Conservation (phyloP, 2,797 vertebrate genomes). For the Mormyrops boulengeri region DNA sequence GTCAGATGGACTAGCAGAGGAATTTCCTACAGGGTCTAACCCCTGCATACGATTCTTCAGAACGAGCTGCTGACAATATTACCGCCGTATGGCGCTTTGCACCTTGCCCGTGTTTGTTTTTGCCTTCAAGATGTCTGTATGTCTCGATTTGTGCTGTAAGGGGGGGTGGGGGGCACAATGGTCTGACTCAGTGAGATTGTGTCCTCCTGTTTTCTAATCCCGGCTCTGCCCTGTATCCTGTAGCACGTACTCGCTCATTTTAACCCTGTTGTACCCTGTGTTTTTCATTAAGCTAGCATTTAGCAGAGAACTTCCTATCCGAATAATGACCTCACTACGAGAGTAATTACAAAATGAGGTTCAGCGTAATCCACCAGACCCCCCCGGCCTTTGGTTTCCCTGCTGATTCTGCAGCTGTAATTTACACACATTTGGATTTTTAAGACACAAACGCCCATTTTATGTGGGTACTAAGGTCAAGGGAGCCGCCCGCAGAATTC, state of each 20-base stretch:
- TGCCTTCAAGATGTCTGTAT: background rate
- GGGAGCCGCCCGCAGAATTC: background rate
- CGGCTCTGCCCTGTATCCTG: background rate
- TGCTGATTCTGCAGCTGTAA: background rate
- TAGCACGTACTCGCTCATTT: background rate
- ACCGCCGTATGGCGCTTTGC: background rate
- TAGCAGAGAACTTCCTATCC: background rate
- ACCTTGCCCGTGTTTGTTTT: background rate
- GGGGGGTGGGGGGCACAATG: background rate
- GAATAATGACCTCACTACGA: background rate
- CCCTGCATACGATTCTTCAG: background rate
- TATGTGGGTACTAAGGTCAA: background rate
- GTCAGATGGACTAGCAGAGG: background rate
- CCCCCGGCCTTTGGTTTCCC: background rate
- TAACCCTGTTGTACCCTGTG: background rate
- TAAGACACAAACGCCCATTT: background rate
- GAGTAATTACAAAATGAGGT: background rate
- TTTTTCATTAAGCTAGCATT: background rate
- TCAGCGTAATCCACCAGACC: background rate
- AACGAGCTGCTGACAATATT: background rate
- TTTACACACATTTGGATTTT: background rate
- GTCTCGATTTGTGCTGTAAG: background rate
- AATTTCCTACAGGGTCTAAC: background rate
- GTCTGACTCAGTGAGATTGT: background rate
- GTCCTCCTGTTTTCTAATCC: background rate